These are phyloP conservation scores for Uloborus plumipes DNA, from an alignment of 2,888 invertebrate species.

Conservation along the genomic window DNA sequence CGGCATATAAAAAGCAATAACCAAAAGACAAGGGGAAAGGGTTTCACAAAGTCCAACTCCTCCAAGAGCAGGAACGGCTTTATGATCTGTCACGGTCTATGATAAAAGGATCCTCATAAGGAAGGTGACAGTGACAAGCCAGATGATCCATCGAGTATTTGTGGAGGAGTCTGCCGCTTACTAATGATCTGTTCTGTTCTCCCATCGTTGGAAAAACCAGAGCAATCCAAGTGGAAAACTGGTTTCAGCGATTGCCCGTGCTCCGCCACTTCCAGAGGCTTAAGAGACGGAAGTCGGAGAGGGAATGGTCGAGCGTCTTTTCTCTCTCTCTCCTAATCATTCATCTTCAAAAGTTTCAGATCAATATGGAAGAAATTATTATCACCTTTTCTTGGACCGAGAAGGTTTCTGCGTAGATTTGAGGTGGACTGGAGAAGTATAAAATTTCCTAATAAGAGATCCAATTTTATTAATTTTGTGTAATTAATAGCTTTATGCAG, in stretches of 20 bases:
- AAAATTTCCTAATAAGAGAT: too few relatives aligned
- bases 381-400: too few relatives aligned
- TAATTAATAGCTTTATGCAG: too few relatives aligned
- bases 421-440: too few relatives aligned
- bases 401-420: too few relatives aligned
- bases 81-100: slow-evolving; percentile 34
- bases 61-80: slow-evolving; percentile 23
- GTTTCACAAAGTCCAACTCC: slow-evolving; percentile 16
- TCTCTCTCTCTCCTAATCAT: slow-evolving; percentile 22
- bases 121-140: slow-evolving; percentile 28
- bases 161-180: slow-evolving; percentile 39
- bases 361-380: slow-evolving; percentile 24
- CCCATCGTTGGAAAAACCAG: neutral
- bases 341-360: slow-evolving; percentile 31
- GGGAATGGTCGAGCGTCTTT: too few relatives aligned
- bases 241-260: slow-evolving; percentile 6
- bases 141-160: slow-evolving; percentile 53
- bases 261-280: neutral
- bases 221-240: slow-evolving; percentile 42
- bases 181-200: slow-evolving; percentile 32
- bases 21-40: slow-evolving; percentile 27
- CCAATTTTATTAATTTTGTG: too few relatives aligned
- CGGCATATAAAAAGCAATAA: slow-evolving; percentile 11
- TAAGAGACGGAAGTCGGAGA: slow-evolving; percentile 12
- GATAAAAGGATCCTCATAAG: slow-evolving; percentile 20